A percentile compares a stretch with the other conserved stretches of the same genome.
Conservation (phyloP, 2,888 invertebrate species). For the Dasypogon diadema region DNA sequence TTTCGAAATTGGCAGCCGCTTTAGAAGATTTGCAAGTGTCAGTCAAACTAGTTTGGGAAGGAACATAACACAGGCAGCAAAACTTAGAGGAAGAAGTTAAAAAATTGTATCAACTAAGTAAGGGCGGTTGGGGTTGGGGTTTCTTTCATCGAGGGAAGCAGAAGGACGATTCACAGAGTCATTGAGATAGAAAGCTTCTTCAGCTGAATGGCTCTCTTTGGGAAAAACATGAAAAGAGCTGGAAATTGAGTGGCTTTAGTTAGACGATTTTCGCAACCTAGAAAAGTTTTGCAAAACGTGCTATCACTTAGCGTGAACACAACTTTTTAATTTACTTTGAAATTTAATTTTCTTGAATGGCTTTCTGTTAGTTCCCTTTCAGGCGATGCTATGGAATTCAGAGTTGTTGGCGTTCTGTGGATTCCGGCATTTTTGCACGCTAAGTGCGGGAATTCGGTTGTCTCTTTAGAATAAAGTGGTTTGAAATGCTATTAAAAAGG, state of each 20-base stretch:
- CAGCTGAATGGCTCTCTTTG: conserved; percentile 29
- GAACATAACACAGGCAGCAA: conserved; percentile 40
- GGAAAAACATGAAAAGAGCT: conserved; percentile 35
- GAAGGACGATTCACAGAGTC: conserved; percentile 36
- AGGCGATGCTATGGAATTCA: neutral
- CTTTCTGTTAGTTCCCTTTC: conserved; percentile 24
- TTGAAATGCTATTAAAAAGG: too few relatives aligned
- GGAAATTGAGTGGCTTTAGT: conserved; percentile 45
- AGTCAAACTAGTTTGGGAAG: conserved; percentile 40
- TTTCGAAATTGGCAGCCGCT: conserved; percentile 55
- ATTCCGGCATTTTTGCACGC: too few relatives aligned
- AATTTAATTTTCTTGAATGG: conserved; percentile 49
- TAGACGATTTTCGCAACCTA: conserved; percentile 38
- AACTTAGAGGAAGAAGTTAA: conserved; percentile 37
- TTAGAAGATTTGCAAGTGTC: conserved; percentile 52
- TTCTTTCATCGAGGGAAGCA: neutral
- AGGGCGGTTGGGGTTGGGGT: neutral
- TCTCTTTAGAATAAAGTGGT: too few relatives aligned
- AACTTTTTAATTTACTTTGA: conserved; percentile 46
- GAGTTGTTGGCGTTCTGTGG: too few relatives aligned
- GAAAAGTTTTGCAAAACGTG: conserved; percentile 42
- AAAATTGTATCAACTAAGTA: conserved; percentile 44
- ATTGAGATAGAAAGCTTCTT: conserved; percentile 43
- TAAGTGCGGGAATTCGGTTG: too few relatives aligned
- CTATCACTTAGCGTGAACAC: conserved; percentile 47